Percentiles rank a stretch among this genome's conserved stretches.
These are phyloP conservation scores for Tridacna gigas DNA, from an alignment of 2,888 invertebrate species.

Conservation along the genomic window DNA sequence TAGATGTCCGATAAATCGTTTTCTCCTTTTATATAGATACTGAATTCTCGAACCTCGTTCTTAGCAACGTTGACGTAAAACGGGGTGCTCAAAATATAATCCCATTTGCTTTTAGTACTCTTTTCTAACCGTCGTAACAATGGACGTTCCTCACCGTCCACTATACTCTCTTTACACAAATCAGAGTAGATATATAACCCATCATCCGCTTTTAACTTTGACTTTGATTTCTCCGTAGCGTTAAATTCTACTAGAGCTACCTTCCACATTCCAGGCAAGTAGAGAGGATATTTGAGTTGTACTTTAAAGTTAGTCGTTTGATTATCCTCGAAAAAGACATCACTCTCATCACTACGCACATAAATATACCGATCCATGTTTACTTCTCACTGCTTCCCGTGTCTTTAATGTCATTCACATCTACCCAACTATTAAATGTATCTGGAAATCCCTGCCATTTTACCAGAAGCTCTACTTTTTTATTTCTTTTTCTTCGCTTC, in stretches of 20 bases:
- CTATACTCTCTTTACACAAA: constrained; percentile 24
- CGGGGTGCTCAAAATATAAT: constrained; percentile 16
- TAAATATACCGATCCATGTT: constrained; percentile 34
- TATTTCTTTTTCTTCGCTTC: constrained; percentile 44
- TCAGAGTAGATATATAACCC: constrained; percentile 18
- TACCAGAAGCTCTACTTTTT: constrained; percentile 44
- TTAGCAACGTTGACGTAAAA: neutral
- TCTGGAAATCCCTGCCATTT: constrained; percentile 52
- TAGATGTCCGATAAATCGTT: neutral
- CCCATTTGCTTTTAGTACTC: constrained; percentile 10
- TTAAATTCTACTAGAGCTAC: constrained; percentile 25
- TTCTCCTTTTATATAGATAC: constrained; percentile 48
- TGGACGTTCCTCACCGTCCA: constrained; percentile 20
- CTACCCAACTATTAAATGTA: constrained; percentile 52
- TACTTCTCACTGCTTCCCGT: constrained; percentile 14
- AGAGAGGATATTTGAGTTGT: constrained; percentile 20
- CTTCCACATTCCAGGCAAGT: constrained; percentile 32
- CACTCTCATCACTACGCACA: constrained; percentile 38
- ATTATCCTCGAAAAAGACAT: constrained; percentile 31
- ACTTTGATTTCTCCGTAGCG: constrained; percentile 14
- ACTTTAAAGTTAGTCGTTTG: constrained; percentile 21
- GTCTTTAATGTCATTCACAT: constrained; percentile 47
- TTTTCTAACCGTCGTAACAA: constrained; percentile 29
- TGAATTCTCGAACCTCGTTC: constrained; percentile 34
- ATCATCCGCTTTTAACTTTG: neutral